Conservation (phyloP, 2,888 invertebrate species). For the Cyclophora punctaria region DNA sequence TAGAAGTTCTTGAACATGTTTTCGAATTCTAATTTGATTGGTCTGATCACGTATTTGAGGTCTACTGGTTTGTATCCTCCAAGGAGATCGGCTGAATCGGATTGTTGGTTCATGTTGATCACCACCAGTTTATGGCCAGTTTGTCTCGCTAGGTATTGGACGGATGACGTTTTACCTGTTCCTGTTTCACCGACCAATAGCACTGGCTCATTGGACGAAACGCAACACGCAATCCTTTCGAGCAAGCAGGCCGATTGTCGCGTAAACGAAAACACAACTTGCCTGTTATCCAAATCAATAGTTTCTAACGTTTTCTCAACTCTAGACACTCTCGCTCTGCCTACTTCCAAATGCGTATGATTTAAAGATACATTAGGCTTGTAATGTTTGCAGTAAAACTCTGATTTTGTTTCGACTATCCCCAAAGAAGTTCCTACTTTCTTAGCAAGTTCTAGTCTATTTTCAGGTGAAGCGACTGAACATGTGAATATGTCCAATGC, state of each 20-base stretch:
- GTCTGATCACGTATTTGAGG: slow-evolving; percentile 85
- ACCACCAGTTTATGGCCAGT: slow-evolving; percentile 91
- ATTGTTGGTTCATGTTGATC: slow-evolving; percentile 99
- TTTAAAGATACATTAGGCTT: slow-evolving; percentile 84
- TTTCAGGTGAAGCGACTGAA: slow-evolving; percentile 79
- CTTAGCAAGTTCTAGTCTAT: slow-evolving; percentile 80
- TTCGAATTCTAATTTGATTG: slow-evolving; percentile 89
- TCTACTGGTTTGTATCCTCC: slow-evolving; percentile 99
- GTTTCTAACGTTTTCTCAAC: slow-evolving; percentile 53
- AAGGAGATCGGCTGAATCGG: slow-evolving; percentile 95
- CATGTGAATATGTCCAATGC: slow-evolving; percentile 94
- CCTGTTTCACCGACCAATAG: slow-evolving; percentile 98
- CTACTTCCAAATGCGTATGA: slow-evolving; percentile 77
- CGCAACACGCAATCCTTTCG: slow-evolving; percentile 91
- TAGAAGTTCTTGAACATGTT: slow-evolving; percentile 86
- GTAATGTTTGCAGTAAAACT: slow-evolving; percentile 84
- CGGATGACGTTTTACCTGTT: slow-evolving; percentile 96
- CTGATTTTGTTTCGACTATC: slow-evolving; percentile 86
- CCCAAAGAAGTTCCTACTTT: slow-evolving; percentile 88
- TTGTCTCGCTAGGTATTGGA: slow-evolving; percentile 91
- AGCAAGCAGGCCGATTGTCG: slow-evolving; percentile 86
- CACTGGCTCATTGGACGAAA: slow-evolving; percentile 89
- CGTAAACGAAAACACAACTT: slow-evolving; percentile 86
- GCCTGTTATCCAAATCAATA: slow-evolving; percentile 53
- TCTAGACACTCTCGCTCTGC: slow-evolving; percentile 77